These are phyloP conservation scores for Agriopis aurantiaria DNA, from an alignment of 2,888 invertebrate genomes.

Conservation along the genomic window DNA sequence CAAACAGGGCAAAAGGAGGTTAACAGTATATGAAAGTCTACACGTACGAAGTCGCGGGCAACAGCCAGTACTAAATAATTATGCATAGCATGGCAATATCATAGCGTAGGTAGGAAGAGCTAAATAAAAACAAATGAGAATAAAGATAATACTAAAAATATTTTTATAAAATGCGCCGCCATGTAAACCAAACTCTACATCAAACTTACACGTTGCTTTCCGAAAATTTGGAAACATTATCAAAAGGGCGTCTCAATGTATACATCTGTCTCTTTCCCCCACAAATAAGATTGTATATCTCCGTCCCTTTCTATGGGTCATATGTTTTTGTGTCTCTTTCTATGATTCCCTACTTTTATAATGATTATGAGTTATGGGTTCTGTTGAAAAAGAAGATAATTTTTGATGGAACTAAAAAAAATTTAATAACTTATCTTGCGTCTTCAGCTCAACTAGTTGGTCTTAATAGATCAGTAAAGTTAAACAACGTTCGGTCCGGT, in stretches of 20 bases:
- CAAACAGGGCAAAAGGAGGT: too few species aligned
- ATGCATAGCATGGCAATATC: too few species aligned
- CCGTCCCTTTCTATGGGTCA: constrained; percentile 47
- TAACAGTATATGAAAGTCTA: too few species aligned
- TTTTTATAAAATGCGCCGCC: constrained; percentile 24
- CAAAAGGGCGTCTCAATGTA: constrained; percentile 79
- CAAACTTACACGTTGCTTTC: constrained; percentile 80
- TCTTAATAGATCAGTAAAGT: background rate
- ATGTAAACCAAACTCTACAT: constrained; percentile 66
- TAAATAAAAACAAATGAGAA: background rate
- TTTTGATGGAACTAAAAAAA: background rate
- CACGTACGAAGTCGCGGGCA: too few species aligned
- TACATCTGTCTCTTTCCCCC: constrained; percentile 65
- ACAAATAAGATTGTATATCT: constrained; percentile 34
- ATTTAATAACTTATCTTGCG: too few species aligned
- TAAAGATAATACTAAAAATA: background rate
- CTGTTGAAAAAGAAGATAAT: constrained; percentile 31
- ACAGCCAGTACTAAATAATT: too few species aligned
- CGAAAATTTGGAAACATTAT: constrained; percentile 86
- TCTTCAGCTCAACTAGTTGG: too few species aligned
- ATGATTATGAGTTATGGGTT: constrained; percentile 71
- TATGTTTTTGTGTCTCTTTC: constrained; percentile 52
- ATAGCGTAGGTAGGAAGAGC: too few species aligned
- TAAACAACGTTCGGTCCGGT: too few species aligned
- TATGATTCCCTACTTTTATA: constrained; percentile 53